Evolutionary conservation across 2,797 vertebrate species (phyloP).

Genomic region (Myiotriccus ornatus): DNA sequence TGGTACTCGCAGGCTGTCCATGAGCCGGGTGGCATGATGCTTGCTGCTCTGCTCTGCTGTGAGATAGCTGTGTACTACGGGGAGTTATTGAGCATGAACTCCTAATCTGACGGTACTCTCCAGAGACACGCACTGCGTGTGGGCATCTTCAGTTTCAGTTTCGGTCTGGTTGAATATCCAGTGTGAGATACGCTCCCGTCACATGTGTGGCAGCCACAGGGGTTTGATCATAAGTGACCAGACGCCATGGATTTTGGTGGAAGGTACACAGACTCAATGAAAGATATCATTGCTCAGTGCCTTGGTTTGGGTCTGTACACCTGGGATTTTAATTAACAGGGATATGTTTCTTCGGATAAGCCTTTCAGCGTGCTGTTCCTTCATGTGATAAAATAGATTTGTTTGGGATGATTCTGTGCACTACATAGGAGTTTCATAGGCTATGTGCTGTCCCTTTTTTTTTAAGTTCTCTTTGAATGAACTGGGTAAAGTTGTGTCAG

Average conservation of each 20-base stretch:
- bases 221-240: background rate
- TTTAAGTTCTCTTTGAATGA: background rate
- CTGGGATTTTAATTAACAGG: background rate
- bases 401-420: background rate
- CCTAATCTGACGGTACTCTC: accelerated
- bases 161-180: accelerated
- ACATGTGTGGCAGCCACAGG: background rate
- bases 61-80: background rate
- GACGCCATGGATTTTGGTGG: background rate
- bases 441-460: background rate
- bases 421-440: background rate
- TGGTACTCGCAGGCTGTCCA: accelerated
- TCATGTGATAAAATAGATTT: background rate
- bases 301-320: background rate
- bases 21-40: background rate
- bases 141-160: background rate
- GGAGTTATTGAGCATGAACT: background rate
- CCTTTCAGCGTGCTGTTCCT: background rate
- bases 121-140: accelerated
- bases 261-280: no score
- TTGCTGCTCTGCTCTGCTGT: background rate
- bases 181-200: accelerated
- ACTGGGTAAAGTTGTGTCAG: background rate
- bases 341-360: background rate
- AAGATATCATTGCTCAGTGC: background rate